phyloP scores from a whole-genome alignment of 1,140 invertebrate genomes.

The Drosophila kepulauana region DNA sequence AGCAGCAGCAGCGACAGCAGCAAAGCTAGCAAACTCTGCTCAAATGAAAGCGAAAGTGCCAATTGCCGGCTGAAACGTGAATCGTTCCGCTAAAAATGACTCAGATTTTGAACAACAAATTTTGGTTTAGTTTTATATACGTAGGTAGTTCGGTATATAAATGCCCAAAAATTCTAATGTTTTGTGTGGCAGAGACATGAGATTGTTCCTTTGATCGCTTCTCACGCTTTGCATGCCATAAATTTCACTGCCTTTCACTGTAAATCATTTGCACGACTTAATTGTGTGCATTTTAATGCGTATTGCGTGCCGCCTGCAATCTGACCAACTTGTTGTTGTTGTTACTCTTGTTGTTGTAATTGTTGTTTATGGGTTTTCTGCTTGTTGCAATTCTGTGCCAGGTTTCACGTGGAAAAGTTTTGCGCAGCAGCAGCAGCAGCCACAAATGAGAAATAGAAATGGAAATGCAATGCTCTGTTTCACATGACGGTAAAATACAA shows the following conservation, averaged over 20 bases:
- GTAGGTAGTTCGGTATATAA: background rate
- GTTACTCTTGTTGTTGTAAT: constrained; percentile 1
- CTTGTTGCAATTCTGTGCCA: constrained; percentile 67
- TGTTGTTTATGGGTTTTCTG: constrained; percentile 2
- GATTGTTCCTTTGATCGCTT: constrained; percentile 33
- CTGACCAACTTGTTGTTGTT: constrained; percentile 33
- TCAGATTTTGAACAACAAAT: background rate
- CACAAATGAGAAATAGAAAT: constrained; percentile 43
- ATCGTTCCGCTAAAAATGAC: background rate
- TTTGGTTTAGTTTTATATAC: background rate
- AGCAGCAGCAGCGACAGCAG: background rate
- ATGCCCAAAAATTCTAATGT: constrained; percentile 12
- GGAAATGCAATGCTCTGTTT: constrained; percentile 71
- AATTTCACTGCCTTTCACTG: constrained; percentile 80
- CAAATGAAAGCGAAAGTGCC: constrained; percentile 61
- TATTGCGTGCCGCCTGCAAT: constrained; percentile 72
- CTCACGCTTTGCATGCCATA: constrained; percentile 77
- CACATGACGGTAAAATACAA: constrained; percentile 57
- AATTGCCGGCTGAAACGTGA: constrained; percentile 12
- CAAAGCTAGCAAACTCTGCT: constrained; percentile 5
- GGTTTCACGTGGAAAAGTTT: constrained; percentile 66
- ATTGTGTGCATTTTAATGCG: constrained; percentile 77
- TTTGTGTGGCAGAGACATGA: background rate
- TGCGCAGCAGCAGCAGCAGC: constrained; percentile 3
- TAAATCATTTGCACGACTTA: constrained; percentile 75